Evolutionary conservation across 2,113 vertebrate genomes (phyloP).

Genomic region (Chaetura pelagica): DNA sequence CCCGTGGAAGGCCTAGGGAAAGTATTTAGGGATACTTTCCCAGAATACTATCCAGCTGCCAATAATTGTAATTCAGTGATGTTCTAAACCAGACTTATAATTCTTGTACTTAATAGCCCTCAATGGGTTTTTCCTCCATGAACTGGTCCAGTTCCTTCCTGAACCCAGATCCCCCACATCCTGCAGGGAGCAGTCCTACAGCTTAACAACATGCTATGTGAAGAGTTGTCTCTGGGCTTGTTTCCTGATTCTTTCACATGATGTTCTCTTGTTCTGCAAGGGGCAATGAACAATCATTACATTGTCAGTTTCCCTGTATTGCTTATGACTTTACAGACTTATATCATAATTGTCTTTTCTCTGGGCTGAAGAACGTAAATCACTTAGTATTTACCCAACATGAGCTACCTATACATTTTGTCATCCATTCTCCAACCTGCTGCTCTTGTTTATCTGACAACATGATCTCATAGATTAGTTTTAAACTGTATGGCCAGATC

Average conservation of each 20-base stretch:
- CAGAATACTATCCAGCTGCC: constrained; percentile 42
- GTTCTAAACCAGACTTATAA: constrained; percentile 1
- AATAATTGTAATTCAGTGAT: constrained; percentile 6
- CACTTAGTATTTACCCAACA: background rate
- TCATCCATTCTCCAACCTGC: background rate
- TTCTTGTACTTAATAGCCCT: background rate
- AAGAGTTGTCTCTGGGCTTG: background rate
- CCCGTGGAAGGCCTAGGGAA: background rate
- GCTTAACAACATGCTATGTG: background rate
- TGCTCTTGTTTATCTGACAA: background rate
- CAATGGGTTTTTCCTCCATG: constrained; percentile 32
- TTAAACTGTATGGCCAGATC: background rate
- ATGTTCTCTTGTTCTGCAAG: background rate
- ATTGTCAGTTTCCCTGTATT: background rate
- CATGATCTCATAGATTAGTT: background rate
- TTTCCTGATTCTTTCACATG: background rate
- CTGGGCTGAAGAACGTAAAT: background rate
- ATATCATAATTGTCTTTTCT: background rate
- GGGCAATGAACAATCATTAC: background rate
- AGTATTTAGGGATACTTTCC: constrained; percentile 27
- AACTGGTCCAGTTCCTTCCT: background rate
- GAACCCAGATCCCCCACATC: background rate
- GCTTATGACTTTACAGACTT: background rate
- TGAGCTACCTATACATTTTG: background rate
- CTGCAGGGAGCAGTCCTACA: background rate